phyloP scores from a whole-genome alignment of 2,888 invertebrate species.

The Pammene fasciana region DNA sequence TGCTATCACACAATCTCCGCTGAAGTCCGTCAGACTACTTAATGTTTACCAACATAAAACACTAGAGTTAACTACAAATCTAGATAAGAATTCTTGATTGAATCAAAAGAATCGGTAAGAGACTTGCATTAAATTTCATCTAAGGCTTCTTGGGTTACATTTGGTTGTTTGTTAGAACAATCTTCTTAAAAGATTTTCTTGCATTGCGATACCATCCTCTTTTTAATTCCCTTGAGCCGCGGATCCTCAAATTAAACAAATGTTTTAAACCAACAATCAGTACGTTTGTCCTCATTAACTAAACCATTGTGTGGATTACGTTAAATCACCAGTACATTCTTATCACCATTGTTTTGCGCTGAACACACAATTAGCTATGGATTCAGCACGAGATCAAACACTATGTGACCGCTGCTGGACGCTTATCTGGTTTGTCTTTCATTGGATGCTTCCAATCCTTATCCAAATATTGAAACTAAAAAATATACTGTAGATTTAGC shows the following conservation, averaged over 20 bases:
- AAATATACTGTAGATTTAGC: not conserved
- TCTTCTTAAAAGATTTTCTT: not conserved
- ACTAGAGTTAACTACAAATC: not conserved
- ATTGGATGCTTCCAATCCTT: conserved; percentile 1
- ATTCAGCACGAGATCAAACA: conserved; percentile 31
- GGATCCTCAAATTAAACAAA: conserved; percentile 16
- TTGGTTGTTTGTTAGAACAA: no score
- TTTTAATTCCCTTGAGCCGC: not conserved
- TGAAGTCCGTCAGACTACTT: not conserved
- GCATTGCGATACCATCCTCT: not conserved
- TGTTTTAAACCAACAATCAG: conserved; percentile 27
- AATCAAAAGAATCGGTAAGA: no score
- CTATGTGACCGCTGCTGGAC: conserved; percentile 25
- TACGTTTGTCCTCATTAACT: conserved; percentile 29
- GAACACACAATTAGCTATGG: conserved; percentile 40
- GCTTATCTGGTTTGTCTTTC: conserved; percentile 17
- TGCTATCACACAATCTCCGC: conserved; percentile 12
- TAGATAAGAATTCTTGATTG: no score
- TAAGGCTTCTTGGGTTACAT: no score
- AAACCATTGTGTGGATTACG: conserved; percentile 24
- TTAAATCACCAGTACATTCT: not conserved
- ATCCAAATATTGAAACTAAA: conserved; percentile 3
- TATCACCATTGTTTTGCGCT: conserved; percentile 34
- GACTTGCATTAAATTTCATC: no score
- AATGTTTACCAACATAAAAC: not conserved